Conservation (phyloP, 1,140 invertebrate species). For the Drosophila lacteicornis region DNA sequence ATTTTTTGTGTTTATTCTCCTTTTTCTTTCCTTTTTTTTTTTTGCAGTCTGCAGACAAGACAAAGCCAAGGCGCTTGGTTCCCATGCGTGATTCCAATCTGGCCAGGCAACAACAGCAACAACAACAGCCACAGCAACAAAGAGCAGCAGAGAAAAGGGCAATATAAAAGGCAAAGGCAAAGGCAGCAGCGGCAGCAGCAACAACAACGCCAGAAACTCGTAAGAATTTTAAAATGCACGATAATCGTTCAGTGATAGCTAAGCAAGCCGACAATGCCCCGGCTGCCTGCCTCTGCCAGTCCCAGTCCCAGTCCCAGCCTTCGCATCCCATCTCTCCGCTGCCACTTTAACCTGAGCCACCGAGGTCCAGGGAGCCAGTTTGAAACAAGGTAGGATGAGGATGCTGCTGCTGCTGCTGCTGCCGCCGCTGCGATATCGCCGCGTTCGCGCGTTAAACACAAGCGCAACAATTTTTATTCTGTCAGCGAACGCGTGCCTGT, state of each 20-base stretch:
- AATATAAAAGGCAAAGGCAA: constrained; percentile 69
- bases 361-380: constrained; percentile 73
- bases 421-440: constrained; percentile 76
- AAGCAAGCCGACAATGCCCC: constrained; percentile 81
- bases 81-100: constrained; percentile 82
- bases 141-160: constrained; percentile 63
- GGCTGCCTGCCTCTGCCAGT: constrained; percentile 15
- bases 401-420: constrained; percentile 34
- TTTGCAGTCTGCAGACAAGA: constrained; percentile 69
- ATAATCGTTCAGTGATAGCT: constrained; percentile 85
- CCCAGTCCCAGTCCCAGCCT: neutral
- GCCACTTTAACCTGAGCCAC: constrained; percentile 69
- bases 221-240: constrained; percentile 85
- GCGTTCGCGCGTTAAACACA: constrained; percentile 85
- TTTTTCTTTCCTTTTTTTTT: constrained; percentile 6
- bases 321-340: constrained; percentile 40
- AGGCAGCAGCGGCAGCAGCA: constrained; percentile 49
- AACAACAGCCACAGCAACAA: constrained; percentile 39
- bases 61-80: constrained; percentile 79
- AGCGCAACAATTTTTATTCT: constrained; percentile 85
- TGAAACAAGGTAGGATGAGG: constrained; percentile 73
- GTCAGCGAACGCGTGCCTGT: constrained; percentile 85
- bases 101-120: constrained; percentile 44
- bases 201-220: constrained; percentile 74
- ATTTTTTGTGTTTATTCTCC: constrained; percentile 32